Base-by-base conservation (phyloP, 1,140 invertebrate species). In the Matsumurasca onukii region DNA sequence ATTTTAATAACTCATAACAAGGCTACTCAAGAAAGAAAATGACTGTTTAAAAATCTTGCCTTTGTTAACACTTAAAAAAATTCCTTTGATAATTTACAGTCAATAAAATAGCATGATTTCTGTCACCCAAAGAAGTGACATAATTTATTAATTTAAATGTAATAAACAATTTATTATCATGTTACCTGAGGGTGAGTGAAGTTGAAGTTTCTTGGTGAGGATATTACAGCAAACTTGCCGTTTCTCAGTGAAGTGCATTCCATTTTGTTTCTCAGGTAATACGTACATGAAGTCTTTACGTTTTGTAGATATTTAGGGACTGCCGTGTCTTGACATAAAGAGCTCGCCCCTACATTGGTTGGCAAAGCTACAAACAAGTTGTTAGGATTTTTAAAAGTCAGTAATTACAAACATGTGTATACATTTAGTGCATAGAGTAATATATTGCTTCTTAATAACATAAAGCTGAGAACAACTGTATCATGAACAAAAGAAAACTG, bases 181-280 rank as follows among this genome's bases (percentile, higher is more conserved):
- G 76, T 73, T 70, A 76, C 74, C 3, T 48, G 1, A 34, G 52
- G 69, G 55, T 70, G 30, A 24, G 75, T 72, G 25, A 69, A n/a
- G 39, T 79, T 79, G 15, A 80, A 75, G 27, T 76, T 71, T n/a
- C 71, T 69, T 24, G 78, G 77, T 1, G 77, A 75, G 39, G 77
- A 73, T 51, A 83, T 70, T 20, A 82, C 13, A 0, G 73, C 77
- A 52, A 82, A 77, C 49, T 67, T 57, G 9, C 12, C 27, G 17
- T 66, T 3, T 9, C 15, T 31, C 3, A 24, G 51, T 13, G n/a
- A n/a, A 25, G 9, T 9, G 30, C 55, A 59, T 13, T 59, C 55
- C 5, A 27, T 29, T 29, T 59, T 59, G 22, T 25, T 59, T n/a
- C 5, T 13, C 2, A 59, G 55, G 5, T 9, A n/a, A 2, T 22